These are phyloP conservation scores for Eupeodes luniger DNA, from an alignment of 2,888 invertebrate genomes.

Conservation along the genomic window DNA sequence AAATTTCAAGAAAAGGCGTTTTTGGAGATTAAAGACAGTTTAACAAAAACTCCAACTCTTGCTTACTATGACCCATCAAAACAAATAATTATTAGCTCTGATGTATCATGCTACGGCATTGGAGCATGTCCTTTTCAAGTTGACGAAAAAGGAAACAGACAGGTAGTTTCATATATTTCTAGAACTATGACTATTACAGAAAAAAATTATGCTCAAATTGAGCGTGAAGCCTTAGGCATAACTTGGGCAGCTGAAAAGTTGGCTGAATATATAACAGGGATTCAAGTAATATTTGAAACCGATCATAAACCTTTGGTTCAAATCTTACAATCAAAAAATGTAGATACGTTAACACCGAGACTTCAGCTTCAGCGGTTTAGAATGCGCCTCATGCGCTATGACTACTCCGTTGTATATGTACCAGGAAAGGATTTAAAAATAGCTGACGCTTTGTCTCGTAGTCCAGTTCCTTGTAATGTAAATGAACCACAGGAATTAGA, in stretches of 20 bases:
- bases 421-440: too few relatives aligned
- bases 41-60: not conserved
- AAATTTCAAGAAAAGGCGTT: constrained; percentile 2
- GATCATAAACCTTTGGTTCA: not conserved
- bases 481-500: too few relatives aligned
- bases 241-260: not conserved
- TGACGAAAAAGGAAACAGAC: not conserved
- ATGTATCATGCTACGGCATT: not conserved
- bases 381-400: too few relatives aligned
- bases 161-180: constrained; percentile 6
- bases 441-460: too few relatives aligned
- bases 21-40: not conserved
- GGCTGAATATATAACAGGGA: not conserved
- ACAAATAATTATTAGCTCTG: not conserved
- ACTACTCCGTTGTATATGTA: too few relatives aligned
- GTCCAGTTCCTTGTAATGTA: too few relatives aligned
- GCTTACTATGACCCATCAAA: constrained; percentile 2
- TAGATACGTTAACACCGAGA: too few relatives aligned
- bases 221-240: constrained; percentile 8
- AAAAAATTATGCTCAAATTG: constrained; percentile 2
- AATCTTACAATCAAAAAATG: not conserved
- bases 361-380: too few relatives aligned
- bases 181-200: constrained; percentile 3
- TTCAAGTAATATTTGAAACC: not conserved
- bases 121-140: constrained; percentile 8